Evolutionary conservation across 2,797 vertebrate genomes (phyloP).

Genomic region (Sebastes taczanowskii): DNA sequence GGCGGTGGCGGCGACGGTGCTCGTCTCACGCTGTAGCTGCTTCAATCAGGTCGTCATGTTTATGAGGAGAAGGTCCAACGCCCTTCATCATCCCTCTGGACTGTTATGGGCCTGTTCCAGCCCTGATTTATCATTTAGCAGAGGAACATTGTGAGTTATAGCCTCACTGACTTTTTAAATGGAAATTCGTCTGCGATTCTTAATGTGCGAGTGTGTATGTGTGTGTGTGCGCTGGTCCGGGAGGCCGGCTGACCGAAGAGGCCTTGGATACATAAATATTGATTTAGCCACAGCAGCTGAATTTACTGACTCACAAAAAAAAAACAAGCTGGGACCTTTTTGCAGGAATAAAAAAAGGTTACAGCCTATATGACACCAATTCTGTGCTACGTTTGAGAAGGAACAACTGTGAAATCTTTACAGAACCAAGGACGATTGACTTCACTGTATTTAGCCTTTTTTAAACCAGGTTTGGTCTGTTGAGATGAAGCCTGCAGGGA

Average conservation of each 20-base stretch:
- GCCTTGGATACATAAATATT: slow-evolving; percentile 58
- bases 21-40: neutral
- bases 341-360: slow-evolving; percentile 22
- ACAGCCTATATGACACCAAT: neutral
- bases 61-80: slow-evolving; percentile 33
- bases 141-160: slow-evolving; percentile 40
- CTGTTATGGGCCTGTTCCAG: slow-evolving; percentile 17
- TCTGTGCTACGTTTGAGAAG: slow-evolving; percentile 6
- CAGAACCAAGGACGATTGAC: neutral
- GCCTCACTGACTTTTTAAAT: slow-evolving; percentile 42
- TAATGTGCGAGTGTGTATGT: neutral
- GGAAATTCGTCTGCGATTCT: slow-evolving; percentile 27
- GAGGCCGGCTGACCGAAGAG: slow-evolving; percentile 17
- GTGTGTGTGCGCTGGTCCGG: neutral
- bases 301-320: slow-evolving; percentile 48
- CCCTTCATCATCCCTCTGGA: slow-evolving; percentile 35
- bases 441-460: neutral
- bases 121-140: slow-evolving; percentile 33
- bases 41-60: slow-evolving; percentile 35
- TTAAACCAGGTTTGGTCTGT: neutral
- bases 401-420: slow-evolving; percentile 2
- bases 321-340: slow-evolving; percentile 20
- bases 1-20: neutral
- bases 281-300: slow-evolving; percentile 38
- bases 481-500: neutral